These are phyloP conservation scores for Toxostoma redivivum DNA, from an alignment of 2,113 vertebrate genomes.

Conservation along the genomic window DNA sequence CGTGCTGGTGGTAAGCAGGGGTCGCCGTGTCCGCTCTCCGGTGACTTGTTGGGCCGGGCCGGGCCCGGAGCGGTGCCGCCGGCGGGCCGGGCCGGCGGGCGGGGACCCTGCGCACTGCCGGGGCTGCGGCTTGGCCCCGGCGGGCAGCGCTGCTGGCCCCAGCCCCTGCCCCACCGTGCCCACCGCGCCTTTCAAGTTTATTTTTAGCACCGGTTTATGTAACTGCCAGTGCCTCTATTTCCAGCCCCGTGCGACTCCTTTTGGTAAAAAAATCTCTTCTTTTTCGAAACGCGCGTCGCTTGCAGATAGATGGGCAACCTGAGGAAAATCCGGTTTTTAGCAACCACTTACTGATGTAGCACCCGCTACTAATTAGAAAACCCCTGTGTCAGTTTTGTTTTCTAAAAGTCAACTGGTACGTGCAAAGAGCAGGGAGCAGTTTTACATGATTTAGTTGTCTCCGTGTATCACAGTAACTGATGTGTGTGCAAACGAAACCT, in stretches of 20 bases:
- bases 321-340: not conserved
- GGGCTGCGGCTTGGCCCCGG: not conserved
- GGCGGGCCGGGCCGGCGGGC: not conserved
- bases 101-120: not conserved
- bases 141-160: not conserved
- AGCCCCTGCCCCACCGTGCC: not conserved
- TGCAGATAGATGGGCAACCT: not conserved
- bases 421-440: not conserved
- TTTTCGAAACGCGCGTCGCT: not conserved
- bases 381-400: not conserved
- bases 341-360: not conserved
- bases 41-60: not conserved
- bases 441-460: not conserved
- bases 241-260: not conserved
- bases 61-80: not conserved
- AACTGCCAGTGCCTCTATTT: not conserved
- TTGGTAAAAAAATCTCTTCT: not conserved
- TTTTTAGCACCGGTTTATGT: conserved; percentile 48
- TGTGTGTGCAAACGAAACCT: not conserved
- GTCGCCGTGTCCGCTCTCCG: not conserved
- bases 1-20: not conserved
- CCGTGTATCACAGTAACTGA: not conserved
- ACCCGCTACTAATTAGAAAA: not conserved
- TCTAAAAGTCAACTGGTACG: not conserved
- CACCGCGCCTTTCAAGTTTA: not conserved